These are phyloP conservation scores for Tethea ocularis DNA, from an alignment of 2,888 invertebrate genomes.

Conservation along the genomic window DNA sequence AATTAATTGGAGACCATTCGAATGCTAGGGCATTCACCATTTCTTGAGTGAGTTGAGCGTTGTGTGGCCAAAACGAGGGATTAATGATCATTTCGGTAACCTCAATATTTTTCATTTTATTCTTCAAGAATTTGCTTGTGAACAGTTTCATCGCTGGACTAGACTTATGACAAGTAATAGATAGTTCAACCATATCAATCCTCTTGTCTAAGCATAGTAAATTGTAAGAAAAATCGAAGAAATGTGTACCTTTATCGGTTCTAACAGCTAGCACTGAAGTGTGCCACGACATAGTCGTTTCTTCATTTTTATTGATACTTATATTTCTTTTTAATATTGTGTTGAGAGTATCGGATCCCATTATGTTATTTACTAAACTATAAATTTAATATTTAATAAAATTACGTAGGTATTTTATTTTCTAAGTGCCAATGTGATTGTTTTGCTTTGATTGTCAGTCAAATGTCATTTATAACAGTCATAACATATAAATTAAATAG, in stretches of 20 bases:
- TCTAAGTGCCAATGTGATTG: too few species aligned
- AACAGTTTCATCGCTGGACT: constrained; percentile 57
- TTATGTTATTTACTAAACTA: constrained; percentile 21
- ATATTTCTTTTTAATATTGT: constrained; percentile 58
- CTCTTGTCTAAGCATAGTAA: constrained; percentile 58
- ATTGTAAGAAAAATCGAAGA: constrained; percentile 58
- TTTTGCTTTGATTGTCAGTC: too few species aligned
- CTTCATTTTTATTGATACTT: constrained; percentile 52
- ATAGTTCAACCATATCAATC: constrained; percentile 51
- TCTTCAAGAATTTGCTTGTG: constrained; percentile 39
- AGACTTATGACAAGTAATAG: constrained; percentile 47
- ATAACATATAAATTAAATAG: too few species aligned
- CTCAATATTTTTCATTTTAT: constrained; percentile 53
- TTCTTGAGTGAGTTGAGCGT: constrained; percentile 52
- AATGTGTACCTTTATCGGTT: constrained; percentile 56
- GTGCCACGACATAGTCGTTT: constrained; percentile 50
- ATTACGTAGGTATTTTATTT: too few species aligned
- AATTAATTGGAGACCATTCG: constrained; percentile 61
- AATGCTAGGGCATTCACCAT: constrained; percentile 48
- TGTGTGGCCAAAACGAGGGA: constrained; percentile 67
- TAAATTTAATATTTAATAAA: neutral
- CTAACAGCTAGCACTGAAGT: constrained; percentile 53
- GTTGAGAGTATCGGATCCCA: constrained; percentile 41
- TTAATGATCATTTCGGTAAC: constrained; percentile 63
- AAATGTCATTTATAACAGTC: too few species aligned